Percentiles rank a stretch among this genome's conserved stretches.
Conservation (phyloP, 1,140 invertebrate genomes). For the Hyposmocoma kahamanoa region DNA sequence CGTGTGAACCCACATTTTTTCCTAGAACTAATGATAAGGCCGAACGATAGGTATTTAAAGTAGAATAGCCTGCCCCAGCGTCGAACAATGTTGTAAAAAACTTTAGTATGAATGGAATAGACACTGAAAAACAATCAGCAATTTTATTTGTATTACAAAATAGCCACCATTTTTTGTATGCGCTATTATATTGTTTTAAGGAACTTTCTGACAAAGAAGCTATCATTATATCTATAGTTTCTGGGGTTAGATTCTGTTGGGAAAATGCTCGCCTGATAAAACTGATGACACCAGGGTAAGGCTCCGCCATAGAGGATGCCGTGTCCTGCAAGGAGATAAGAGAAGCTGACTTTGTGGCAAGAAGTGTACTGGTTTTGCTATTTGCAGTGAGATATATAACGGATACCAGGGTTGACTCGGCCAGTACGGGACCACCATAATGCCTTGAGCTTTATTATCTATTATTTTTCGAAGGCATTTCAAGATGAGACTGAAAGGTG, state of each 20-base stretch:
- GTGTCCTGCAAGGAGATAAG: constrained; percentile 8
- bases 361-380: not conserved
- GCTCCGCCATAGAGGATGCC: constrained; percentile 2
- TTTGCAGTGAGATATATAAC: not conserved
- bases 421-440: constrained; percentile 14
- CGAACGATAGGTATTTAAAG: constrained; percentile 5
- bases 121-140: not conserved
- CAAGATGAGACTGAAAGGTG: constrained; percentile 11
- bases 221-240: constrained; percentile 7
- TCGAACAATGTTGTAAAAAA: constrained; percentile 3
- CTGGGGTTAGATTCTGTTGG: not conserved
- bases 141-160: constrained; percentile 1
- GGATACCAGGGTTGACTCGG: constrained; percentile 12
- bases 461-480: constrained; percentile 13
- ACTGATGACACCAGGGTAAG: constrained; percentile 6
- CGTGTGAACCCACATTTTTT: constrained; percentile 1
- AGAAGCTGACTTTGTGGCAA: not conserved
- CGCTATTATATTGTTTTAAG: constrained; percentile 3
- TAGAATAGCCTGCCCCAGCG: constrained; percentile 3
- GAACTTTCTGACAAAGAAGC: not conserved
- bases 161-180: constrained; percentile 2
- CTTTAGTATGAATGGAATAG: not conserved
- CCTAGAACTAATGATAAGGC: constrained; percentile 5
- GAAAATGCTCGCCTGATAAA: constrained; percentile 11
- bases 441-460: constrained; percentile 8